Base-by-base conservation (phyloP, 2,797 vertebrate species). In the Neosalanx taihuensis region DNA sequence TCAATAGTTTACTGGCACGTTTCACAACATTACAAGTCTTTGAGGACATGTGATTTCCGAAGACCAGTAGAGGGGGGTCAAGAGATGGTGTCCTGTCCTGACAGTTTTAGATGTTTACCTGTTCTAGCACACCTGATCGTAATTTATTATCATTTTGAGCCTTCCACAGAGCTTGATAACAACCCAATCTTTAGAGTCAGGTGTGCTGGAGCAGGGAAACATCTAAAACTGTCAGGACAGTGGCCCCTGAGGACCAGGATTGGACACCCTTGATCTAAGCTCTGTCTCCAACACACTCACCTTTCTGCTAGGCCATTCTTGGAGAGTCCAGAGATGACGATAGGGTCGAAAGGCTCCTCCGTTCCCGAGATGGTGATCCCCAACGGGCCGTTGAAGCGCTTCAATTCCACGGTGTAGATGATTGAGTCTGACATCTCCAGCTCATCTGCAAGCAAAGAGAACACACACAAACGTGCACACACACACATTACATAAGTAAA, bases 291-390 rank as follows among this genome's bases (percentile, higher is more conserved):
- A 53, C 64, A 65, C 35, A 26, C 92, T 94, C 89, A 99, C 98
- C 98, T 96, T 89, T 99, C 97, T 35, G 98, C 98, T 74, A 99
- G 93, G 9, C 98, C 98, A 37, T 95, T 95, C 84, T 94, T 98
- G 74, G 97, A 98, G 84, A 99, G 93, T 71, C 96, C 97, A 0
- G 97, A 99, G 84, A 99, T 98, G 82, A 98, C 92, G 0, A 99
- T 98, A 51, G 98, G 98, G 84, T 99, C 98, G 1, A 99, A 99
- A 56, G 98, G 97, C 64, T 99, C 98, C 87, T 99, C 98, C 0
- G 97, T 99, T 76, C 98, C 97, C 0, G 98, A 99, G 84, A 99
- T 99, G 5, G 97, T 99, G 87, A 99, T 99, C 77, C 97, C 98
- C 80, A 99, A 86, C 2, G 98, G 98, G 0, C 98, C 98, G 0